Base-by-base conservation (phyloP, 2,888 invertebrate genomes). In the Embidobia sp. region DNA sequence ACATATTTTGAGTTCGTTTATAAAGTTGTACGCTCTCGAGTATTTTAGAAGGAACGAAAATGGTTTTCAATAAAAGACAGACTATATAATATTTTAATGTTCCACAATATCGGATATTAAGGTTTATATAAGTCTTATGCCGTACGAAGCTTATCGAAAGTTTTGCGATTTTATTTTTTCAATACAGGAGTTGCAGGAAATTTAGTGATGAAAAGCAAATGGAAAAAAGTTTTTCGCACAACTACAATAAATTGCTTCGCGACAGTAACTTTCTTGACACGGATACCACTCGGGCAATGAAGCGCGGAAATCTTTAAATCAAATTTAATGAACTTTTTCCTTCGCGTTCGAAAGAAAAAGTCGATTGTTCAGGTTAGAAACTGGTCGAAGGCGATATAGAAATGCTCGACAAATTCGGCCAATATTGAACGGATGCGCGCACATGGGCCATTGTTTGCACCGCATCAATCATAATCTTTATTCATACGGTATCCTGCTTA, bases 391-490 rank as follows among this genome's bases (percentile, higher is more conserved):
- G 10, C 15, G n/a, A 33, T 6, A 42, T n/a, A 48, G 16, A 42
- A 53, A 26, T 6, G 15, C 11, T 55, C 6, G 13, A 31, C 31
- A 57, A 57, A 63, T 51, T 64, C 33, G n/a, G 6, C 3, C 26
- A 42, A 33, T 42, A 22, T 31, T n/a, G 13, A 15, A 11, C 16
- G 42, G 22, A 18, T 11, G 8, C 16, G 11, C 13, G 3, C 16
- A 42, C 44, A 16, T 59, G 29, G 7, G 35, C 10, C 51, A 10
- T 49, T 63, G 37, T 73, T 48, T 33, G 18, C 46, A 19, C 37
- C 46, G 31, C 67, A 67, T 55, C 63, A 51, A 70, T 76, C 79
- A 81, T 79, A 79, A 82, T 83, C 81, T 80, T 84, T 82, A 83
- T 85, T 83, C 79, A 74, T 70, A 79, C 18, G 31, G 46, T 59